phyloP scores from a whole-genome alignment of 64 coral and sea anemone species.

The Dendrophyllia cribrosa region DNA sequence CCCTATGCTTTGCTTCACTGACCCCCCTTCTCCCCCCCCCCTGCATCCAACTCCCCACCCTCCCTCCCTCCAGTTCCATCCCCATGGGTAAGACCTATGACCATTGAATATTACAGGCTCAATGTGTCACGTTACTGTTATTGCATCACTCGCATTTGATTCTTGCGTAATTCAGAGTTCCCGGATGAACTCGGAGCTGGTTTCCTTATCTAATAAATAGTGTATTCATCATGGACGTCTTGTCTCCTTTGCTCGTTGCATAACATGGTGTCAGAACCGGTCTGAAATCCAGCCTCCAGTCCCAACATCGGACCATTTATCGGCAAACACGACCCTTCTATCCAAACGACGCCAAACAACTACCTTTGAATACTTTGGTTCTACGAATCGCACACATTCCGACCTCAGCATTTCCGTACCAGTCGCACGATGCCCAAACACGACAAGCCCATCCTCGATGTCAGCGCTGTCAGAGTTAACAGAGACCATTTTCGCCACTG shows the following conservation, averaged over 20 bases:
- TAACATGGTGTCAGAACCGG: not conserved
- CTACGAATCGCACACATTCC: not conserved
- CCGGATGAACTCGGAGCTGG: not conserved
- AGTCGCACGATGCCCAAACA: slow-evolving; percentile 25
- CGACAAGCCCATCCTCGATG: slow-evolving; percentile 22
- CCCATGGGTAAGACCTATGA: too few relatives aligned
- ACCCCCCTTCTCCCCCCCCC: too few relatives aligned
- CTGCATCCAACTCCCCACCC: too few relatives aligned
- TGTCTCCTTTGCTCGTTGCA: not conserved
- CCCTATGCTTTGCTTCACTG: too few relatives aligned
- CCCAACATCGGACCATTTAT: slow-evolving; percentile 5
- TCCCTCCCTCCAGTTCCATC: too few relatives aligned
- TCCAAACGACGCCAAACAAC: slow-evolving; percentile 16
- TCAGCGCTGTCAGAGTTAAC: slow-evolving; percentile 33
- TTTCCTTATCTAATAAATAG: not conserved
- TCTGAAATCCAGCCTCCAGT: slow-evolving; percentile 18
- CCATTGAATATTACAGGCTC: too few relatives aligned
- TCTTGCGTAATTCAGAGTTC: not conserved
- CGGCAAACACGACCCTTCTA: not conserved
- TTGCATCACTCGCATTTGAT: slow-evolving; percentile 17
- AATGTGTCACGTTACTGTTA: slow-evolving; percentile 18
- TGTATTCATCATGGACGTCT: not conserved
- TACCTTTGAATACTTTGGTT: slow-evolving; percentile 6
- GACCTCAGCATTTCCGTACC: slow-evolving; percentile 1
- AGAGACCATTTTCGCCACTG: slow-evolving; percentile 48